phyloP scores from a whole-genome alignment of 2,797 vertebrate genomes.

The Pogoniulus pusillus region DNA sequence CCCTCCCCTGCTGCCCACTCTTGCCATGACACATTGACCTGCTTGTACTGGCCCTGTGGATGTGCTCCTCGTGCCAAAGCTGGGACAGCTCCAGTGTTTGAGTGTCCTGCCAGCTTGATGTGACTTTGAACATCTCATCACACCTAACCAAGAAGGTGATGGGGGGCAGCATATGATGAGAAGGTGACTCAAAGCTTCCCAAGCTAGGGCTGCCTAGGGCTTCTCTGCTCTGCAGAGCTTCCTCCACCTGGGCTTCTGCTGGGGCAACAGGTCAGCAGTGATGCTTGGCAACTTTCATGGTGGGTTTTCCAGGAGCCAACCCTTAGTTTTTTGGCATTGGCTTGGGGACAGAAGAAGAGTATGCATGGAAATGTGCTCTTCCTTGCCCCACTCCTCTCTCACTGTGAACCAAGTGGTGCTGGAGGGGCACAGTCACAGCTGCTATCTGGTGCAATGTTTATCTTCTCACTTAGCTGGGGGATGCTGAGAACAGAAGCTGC shows the following conservation, averaged over 20 bases:
- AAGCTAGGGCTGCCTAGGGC: neutral
- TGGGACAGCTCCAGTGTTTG: neutral
- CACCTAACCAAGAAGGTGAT: neutral
- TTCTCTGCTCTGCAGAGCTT: neutral
- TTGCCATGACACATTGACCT: neutral
- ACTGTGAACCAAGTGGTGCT: neutral
- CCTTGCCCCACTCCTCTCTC: neutral
- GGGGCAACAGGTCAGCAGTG: neutral
- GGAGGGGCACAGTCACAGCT: neutral
- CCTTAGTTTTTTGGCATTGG: neutral
- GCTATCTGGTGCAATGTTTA: neutral
- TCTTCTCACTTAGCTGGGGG: neutral
- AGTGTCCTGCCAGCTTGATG: neutral
- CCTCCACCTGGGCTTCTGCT: neutral
- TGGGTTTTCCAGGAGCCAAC: neutral
- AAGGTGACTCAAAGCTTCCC: neutral
- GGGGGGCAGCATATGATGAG: neutral
- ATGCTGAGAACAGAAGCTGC: neutral
- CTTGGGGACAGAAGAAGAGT: neutral
- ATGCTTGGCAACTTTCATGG: neutral
- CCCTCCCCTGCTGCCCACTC: neutral
- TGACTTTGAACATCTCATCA: accelerated
- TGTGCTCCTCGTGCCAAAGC: accelerated
- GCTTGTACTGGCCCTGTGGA: neutral
- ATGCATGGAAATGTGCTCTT: neutral